Conservation (phyloP, 1,140 invertebrate genomes). For the Hycleus cichorii region DNA sequence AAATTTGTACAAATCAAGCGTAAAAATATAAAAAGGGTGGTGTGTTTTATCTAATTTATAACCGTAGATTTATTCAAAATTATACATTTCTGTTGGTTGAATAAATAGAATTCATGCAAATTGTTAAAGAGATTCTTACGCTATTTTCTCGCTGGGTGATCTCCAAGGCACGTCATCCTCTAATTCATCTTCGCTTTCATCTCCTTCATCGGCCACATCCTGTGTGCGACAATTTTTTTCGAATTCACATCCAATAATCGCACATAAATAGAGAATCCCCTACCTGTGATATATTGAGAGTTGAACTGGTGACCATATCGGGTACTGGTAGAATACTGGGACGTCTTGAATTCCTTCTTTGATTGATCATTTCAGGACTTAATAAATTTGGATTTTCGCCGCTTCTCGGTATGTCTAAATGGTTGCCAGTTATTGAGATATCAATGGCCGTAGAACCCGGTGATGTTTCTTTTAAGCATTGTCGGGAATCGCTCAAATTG, state of each 20-base stretch:
- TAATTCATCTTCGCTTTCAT: conserved; percentile 80
- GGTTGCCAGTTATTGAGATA: conserved; percentile 58
- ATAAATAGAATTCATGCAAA: conserved; percentile 4
- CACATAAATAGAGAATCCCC: too few species aligned
- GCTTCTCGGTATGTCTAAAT: conserved; percentile 65
- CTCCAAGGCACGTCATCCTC: conserved; percentile 85
- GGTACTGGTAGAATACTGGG: conserved; percentile 82
- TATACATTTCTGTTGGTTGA: too few species aligned
- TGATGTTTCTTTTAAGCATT: conserved; percentile 56
- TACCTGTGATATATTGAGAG: conserved; percentile 59
- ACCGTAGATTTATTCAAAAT: too few species aligned
- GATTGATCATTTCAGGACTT: conserved; percentile 68
- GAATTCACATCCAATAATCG: too few species aligned
- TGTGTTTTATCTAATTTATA: too few species aligned
- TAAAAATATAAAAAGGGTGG: neutral
- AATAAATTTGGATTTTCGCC: conserved; percentile 72
- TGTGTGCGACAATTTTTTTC: too few species aligned
- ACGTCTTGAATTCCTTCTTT: conserved; percentile 70
- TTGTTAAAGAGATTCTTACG: conserved; percentile 54
- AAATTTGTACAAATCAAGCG: neutral
- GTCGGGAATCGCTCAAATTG: conserved; percentile 51
- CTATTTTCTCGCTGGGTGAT: conserved; percentile 81
- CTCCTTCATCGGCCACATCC: conserved; percentile 62
- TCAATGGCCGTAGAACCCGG: conserved; percentile 52
- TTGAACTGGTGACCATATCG: conserved; percentile 76